Evolutionary conservation across 2,113 vertebrate species (phyloP).

Genomic region (Dromiciops gliroides): DNA sequence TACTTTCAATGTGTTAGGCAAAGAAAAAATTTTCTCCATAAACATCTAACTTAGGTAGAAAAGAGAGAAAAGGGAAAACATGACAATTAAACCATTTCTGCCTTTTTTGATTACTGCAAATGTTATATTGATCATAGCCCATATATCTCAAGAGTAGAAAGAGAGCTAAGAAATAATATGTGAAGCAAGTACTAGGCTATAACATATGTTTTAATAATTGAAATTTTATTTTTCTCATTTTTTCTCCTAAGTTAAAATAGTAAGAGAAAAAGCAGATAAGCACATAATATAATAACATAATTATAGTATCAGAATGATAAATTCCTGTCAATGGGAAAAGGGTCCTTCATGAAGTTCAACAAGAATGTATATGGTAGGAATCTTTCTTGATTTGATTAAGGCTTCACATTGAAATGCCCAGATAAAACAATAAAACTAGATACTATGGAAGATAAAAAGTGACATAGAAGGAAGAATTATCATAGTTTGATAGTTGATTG

Average conservation of each 20-base stretch:
- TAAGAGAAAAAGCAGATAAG: background rate
- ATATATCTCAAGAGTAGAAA: background rate
- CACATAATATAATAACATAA: background rate
- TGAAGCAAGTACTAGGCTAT: background rate
- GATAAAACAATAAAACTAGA: background rate
- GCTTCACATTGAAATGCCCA: background rate
- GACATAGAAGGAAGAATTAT: background rate
- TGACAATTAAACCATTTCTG: background rate
- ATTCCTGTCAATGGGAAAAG: background rate
- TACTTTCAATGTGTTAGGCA: background rate
- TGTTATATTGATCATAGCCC: background rate
- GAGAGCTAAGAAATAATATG: background rate
- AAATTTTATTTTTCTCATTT: background rate
- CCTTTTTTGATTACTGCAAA: background rate
- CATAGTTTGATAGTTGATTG: background rate
- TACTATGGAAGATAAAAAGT: background rate
- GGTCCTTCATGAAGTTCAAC: background rate
- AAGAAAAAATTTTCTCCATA: background rate
- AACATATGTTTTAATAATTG: background rate
- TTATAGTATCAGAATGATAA: background rate
- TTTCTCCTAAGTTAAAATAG: conserved; percentile 17
- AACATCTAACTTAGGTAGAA: background rate
- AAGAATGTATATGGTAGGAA: background rate
- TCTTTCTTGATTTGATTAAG: background rate
- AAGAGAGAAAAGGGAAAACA: background rate